phyloP scores from a whole-genome alignment of 2,797 vertebrate genomes.

The Valencia hispanica region DNA sequence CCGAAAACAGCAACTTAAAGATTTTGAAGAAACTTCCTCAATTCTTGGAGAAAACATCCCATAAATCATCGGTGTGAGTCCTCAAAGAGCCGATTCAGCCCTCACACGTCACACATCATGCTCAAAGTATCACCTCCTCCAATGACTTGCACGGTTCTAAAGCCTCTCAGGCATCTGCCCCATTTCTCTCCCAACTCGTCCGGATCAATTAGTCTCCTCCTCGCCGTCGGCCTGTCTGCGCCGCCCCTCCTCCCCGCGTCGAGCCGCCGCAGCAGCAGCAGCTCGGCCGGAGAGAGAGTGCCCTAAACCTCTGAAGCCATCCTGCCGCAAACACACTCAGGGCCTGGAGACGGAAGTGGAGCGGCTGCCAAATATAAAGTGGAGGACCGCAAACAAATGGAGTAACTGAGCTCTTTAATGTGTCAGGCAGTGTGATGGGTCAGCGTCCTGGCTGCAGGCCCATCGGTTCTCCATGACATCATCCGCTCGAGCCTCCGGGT shows the following conservation, averaged over 20 bases:
- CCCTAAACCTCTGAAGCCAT: constrained; percentile 59
- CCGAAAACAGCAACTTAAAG: not conserved
- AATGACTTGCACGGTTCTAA: constrained; percentile 23
- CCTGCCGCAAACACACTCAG: constrained; percentile 72
- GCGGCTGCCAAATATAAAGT: constrained; percentile 57
- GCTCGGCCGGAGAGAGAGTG: constrained; percentile 67
- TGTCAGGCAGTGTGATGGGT: constrained; percentile 19
- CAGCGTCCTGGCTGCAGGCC: constrained; percentile 40
- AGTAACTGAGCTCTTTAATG: constrained; percentile 59
- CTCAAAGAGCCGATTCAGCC: not conserved
- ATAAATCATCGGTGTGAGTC: not conserved
- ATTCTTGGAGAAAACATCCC: not conserved
- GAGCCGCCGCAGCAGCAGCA: constrained; percentile 18
- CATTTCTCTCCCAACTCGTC: constrained; percentile 24
- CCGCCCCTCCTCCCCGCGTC: constrained; percentile 29
- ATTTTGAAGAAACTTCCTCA: not conserved
- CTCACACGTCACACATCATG: not conserved
- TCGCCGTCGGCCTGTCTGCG: constrained; percentile 60
- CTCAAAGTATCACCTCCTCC: constrained; percentile 24
- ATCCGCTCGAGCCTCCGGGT: constrained; percentile 29
- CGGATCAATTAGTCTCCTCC: constrained; percentile 63
- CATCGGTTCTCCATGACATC: constrained; percentile 62
- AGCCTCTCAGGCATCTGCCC: constrained; percentile 35
- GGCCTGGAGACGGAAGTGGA: constrained; percentile 69
- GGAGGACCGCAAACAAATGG: constrained; percentile 61